These are phyloP conservation scores for Atherix ibis DNA, from an alignment of 2,888 invertebrate species.

Conservation along the genomic window DNA sequence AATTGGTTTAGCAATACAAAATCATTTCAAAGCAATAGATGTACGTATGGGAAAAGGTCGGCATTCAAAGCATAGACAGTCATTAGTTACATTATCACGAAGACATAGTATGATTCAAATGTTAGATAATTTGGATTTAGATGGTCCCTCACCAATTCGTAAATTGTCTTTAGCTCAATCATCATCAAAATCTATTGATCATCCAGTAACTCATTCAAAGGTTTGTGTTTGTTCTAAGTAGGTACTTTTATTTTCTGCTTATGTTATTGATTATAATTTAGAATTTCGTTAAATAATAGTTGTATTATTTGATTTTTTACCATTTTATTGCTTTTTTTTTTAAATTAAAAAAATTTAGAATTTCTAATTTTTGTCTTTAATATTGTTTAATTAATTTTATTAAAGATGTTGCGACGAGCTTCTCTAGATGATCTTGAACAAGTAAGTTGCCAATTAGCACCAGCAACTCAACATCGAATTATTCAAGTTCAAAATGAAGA, in stretches of 20 bases:
- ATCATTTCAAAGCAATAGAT: slow-evolving; percentile 78
- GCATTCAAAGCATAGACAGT: slow-evolving; percentile 70
- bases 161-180: slow-evolving; percentile 22
- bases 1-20: slow-evolving; percentile 68
- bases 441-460: slow-evolving; percentile 64
- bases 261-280: no score
- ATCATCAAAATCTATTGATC: slow-evolving; percentile 26
- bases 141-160: slow-evolving; percentile 55
- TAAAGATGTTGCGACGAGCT: slow-evolving; percentile 49
- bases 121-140: slow-evolving; percentile 50
- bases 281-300: no score
- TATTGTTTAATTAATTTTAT: no score
- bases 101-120: slow-evolving; percentile 66
- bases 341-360: not conserved
- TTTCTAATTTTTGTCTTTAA: no score
- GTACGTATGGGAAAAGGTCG: slow-evolving; percentile 52
- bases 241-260: no score
- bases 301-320: no score
- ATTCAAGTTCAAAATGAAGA: slow-evolving; percentile 55
- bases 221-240: slow-evolving; percentile 15
- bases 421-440: slow-evolving; percentile 70
- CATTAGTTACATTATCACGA: slow-evolving; percentile 65
- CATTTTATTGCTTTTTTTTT: no score
- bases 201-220: slow-evolving; percentile 25
- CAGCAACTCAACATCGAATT: slow-evolving; percentile 68